Percentiles rank a stretch among this genome's conserved stretches.
Evolutionary conservation across 2,113 vertebrate genomes (phyloP).

Genomic region (Montifringilla adamsi): DNA sequence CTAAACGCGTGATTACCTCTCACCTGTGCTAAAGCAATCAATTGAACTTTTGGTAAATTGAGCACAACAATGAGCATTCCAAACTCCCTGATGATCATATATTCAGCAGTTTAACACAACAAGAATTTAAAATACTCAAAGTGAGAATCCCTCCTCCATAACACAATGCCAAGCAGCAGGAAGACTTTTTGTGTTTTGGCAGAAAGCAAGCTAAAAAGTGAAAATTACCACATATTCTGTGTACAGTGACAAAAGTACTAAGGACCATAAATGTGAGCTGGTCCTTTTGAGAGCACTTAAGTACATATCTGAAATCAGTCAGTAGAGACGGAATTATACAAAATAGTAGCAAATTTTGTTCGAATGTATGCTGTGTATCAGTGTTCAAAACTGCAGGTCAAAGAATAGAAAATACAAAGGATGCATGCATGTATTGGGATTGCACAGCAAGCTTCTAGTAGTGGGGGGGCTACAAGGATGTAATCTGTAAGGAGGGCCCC

Average conservation of each 20-base stretch:
- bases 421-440: accelerated
- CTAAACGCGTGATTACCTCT: neutral
- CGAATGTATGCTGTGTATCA: neutral
- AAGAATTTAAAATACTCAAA: neutral
- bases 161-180: accelerated
- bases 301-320: neutral
- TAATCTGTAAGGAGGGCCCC: neutral
- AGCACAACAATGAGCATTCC: neutral
- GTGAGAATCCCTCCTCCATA: neutral
- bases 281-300: neutral
- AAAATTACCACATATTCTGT: neutral
- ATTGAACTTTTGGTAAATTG: neutral
- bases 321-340: neutral
- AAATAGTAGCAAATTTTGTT: neutral
- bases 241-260: neutral
- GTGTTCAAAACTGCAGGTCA: neutral
- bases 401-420: neutral
- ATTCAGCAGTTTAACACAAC: neutral
- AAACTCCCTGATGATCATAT: neutral
- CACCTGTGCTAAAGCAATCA: neutral
- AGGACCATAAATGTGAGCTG: accelerated
- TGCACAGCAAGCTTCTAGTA: neutral
- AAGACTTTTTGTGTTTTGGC: neutral
- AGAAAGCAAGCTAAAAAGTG: neutral
- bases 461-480: accelerated